Evolutionary conservation across 2,888 invertebrate species (phyloP), one percentile per base, ranked within the genome.

Genomic region (Sicus ferrugineus): DNA sequence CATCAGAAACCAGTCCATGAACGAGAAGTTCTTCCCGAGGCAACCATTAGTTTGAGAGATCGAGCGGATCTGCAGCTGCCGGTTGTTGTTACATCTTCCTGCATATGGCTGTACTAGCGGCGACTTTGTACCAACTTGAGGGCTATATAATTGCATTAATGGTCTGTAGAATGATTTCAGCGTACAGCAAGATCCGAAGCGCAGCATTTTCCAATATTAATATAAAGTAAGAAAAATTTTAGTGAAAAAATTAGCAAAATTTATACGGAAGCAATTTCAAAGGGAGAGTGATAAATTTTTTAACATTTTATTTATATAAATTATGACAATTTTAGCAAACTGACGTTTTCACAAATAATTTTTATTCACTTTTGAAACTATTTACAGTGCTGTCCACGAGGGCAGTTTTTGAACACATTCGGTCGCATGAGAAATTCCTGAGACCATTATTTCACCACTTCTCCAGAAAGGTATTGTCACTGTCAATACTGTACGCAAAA

Each of bases 1-100:
- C 38, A 26, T 61, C 42, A 42, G 11, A n/a, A 61, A 61, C 61
- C 61, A 42, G 9, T 61, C 42, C 61, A 61, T 0, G 42, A 61
- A 38, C 11, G 26, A 11, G 19, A 38, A 56, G 16, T 38, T 23
- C 16, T 46, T 38, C 2, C n/a, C 23, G n/a, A 38, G 34, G 21
- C 3, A 3, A 21, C 4, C 9, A 11, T 52, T 52, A 21, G 23
- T 4, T 23, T 7, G 7, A n/a, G 19, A 4, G 23, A 52, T 52
- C 7, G 23, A 23, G 3, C 2, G 50, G 21, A 3, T 52, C 3
- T 23, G 19, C n/a, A 23, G 23, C 5, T 9, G 23, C 9, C 23
- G 21, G 38, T 38, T 38, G 38, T 9, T 9, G 11, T 38, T 38
- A 38, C 11, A n/a, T n/a, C n/a, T n/a, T n/a, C 11, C 11, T 6